Base-by-base conservation (phyloP, 1,140 invertebrate species). In the Branchinecta lindahli region DNA sequence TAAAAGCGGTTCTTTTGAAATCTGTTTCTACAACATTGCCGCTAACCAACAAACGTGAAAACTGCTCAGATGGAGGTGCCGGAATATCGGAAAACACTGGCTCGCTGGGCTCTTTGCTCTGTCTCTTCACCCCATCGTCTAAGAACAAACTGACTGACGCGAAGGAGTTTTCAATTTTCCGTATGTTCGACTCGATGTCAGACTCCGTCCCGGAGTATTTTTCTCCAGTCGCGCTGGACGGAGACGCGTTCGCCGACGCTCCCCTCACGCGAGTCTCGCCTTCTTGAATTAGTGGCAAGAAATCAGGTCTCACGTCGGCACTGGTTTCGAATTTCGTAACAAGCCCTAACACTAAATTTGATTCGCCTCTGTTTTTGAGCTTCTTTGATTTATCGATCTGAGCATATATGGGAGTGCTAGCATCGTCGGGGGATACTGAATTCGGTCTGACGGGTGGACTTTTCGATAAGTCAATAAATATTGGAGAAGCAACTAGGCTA, bases 101-200 rank as follows among this genome's bases (percentile, higher is more conserved):
- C 8, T 66, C 46, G 15, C 45, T 44, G 6, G 65, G 52, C 18
- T 10, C 45, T 0, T 10, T 20, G 47, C 66, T 73, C 45, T 15
- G 52, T n/a, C 15, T n/a, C 21, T 71, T 72, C n/a, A 20, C 67
- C 46, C 73, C 45, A 65, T 65, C 68, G 7, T 73, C 69, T 7
- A 74, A 45, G 15, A 73, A 66, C 8, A 70, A 71, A 44, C 68
- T 72, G 46, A 74, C 73, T 15, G 71, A 68, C 12, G 72, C 73
- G 44, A 72, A 68, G 9, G 73, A 70, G 33, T 72, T 68, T 66
- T 73, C 73, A 12, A 74, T 72, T 8, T 68, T 46, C 12, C 69
- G 72, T 46, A 73, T 68, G 68, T 73, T 73, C 21, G 69, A 68
- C 66, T 74, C 72, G 45, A 74, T 74, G 69, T 74, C 73, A 33